Conservation (phyloP, 2,797 vertebrate genomes). For the Halcyon smyrnensis region DNA sequence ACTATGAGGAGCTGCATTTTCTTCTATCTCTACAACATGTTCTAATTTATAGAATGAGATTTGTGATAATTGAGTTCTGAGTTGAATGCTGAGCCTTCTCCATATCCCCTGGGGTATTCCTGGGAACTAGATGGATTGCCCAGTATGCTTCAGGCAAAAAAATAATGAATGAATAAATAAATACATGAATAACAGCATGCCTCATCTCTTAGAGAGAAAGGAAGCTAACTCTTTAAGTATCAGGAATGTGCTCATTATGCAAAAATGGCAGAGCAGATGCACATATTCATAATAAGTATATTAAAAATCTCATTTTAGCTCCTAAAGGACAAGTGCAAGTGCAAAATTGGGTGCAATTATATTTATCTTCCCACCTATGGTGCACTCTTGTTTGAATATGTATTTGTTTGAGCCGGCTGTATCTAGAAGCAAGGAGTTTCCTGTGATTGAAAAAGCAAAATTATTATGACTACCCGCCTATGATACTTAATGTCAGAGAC, state of each 20-base stretch:
- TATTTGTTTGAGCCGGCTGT: constrained; percentile 20
- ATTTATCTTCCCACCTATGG: constrained; percentile 43
- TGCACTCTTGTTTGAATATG: constrained; percentile 3
- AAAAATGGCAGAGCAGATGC: constrained; percentile 61
- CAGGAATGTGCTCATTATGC: constrained; percentile 49
- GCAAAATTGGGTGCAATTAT: constrained; percentile 57
- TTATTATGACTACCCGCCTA: background rate
- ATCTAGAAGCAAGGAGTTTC: background rate
- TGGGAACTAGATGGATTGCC: constrained; percentile 48
- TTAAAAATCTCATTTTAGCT: constrained; percentile 59
- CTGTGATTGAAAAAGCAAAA: constrained; percentile 33
- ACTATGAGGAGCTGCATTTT: background rate
- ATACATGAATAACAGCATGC: constrained; percentile 47
- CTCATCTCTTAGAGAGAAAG: constrained; percentile 26
- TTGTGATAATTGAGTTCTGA: constrained; percentile 52
- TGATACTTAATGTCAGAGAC: background rate
- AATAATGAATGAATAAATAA: constrained; percentile 64
- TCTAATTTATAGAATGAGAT: constrained; percentile 58
- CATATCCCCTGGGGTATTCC: constrained; percentile 27
- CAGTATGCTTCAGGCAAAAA: constrained; percentile 21
- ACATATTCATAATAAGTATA: constrained; percentile 46
- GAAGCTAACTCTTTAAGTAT: constrained; percentile 60
- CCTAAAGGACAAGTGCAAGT: constrained; percentile 48
- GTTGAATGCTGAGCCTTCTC: constrained; percentile 25
- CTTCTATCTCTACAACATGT: background rate